Percentiles rank a stretch among this genome's conserved stretches.
phyloP scores from a whole-genome alignment of 2,888 invertebrate genomes.

The Latrodectus hesperus region DNA sequence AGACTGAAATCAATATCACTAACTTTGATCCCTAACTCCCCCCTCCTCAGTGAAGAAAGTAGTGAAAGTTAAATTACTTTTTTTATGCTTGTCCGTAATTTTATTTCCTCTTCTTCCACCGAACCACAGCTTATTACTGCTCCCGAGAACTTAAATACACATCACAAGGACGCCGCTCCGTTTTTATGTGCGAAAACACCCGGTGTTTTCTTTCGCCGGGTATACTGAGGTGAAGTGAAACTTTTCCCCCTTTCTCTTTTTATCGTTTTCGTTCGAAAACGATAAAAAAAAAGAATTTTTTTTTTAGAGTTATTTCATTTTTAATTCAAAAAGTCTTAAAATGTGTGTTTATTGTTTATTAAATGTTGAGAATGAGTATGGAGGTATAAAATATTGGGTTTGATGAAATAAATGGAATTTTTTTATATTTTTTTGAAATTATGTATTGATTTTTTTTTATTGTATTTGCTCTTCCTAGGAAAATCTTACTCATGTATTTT shows the following conservation, averaged over 20 bases:
- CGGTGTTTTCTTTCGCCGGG: conserved; percentile 26
- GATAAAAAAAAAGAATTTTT: too few relatives aligned
- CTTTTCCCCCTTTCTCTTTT: too few relatives aligned
- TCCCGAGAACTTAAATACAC: conserved; percentile 50
- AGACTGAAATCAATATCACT: conserved; percentile 38
- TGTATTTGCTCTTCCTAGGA: too few relatives aligned
- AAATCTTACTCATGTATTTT: too few relatives aligned
- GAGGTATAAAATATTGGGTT: too few relatives aligned
- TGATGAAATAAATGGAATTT: too few relatives aligned
- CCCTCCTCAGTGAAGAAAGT: too few relatives aligned
- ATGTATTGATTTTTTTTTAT: too few relatives aligned
- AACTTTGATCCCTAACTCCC: conserved; percentile 13
- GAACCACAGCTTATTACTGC: conserved; percentile 52
- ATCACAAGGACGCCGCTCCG: conserved; percentile 41
- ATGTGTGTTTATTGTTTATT: not conserved
- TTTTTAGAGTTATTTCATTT: not conserved
- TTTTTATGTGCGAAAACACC: conserved; percentile 54
- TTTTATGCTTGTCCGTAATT: conserved; percentile 37
- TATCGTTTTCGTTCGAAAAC: too few relatives aligned
- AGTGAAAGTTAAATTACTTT: conserved; percentile 54
- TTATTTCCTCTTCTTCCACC: conserved; percentile 33
- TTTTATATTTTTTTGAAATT: too few relatives aligned
- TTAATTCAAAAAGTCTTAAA: not conserved
- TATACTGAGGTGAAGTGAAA: too few relatives aligned
- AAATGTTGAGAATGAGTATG: not conserved